These are phyloP conservation scores for Nineta flava DNA, from an alignment of 2,888 invertebrate species.

Conservation along the genomic window DNA sequence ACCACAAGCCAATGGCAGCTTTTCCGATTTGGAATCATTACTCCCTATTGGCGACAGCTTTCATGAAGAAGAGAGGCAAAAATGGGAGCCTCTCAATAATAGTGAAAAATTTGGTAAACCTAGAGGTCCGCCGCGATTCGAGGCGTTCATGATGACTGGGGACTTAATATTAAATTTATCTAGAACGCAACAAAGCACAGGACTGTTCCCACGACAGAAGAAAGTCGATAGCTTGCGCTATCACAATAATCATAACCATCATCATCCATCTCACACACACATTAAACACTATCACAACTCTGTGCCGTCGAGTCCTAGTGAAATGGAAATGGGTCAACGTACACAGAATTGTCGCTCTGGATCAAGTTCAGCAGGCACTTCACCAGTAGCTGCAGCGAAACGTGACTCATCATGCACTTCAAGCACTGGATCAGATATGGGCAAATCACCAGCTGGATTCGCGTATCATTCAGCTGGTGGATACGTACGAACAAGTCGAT, in stretches of 20 bases:
- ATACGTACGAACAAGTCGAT: slow-evolving; percentile 74
- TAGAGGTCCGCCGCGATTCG: slow-evolving; percentile 45
- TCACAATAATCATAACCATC: slow-evolving; percentile 40
- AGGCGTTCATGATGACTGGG: slow-evolving; percentile 96
- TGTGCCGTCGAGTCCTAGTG: slow-evolving; percentile 54
- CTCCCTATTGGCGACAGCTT: slow-evolving; percentile 22
- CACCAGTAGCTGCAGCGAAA: slow-evolving; percentile 36
- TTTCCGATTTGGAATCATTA: slow-evolving; percentile 31
- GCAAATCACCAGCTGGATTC: slow-evolving; percentile 8
- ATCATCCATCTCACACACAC: slow-evolving; percentile 19
- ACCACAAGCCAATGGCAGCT: slow-evolving; percentile 37
- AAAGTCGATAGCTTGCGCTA: slow-evolving; percentile 34
- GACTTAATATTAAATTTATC: slow-evolving; percentile 89
- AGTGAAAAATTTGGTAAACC: slow-evolving; percentile 22
- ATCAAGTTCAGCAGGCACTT: slow-evolving; percentile 35
- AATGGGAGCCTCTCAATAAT: slow-evolving; percentile 34
- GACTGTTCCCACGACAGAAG: slow-evolving; percentile 41
- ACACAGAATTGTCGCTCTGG: slow-evolving; percentile 23
- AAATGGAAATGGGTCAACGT: slow-evolving; percentile 40
- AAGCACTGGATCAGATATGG: background rate
- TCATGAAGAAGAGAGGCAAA: slow-evolving; percentile 32
- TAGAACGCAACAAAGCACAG: slow-evolving; percentile 53
- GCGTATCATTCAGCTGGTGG: slow-evolving; percentile 30
- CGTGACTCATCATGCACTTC: slow-evolving; percentile 23
- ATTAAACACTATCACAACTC: slow-evolving; percentile 35